Evolutionary conservation across 2,888 invertebrate species (phyloP), one percentile per base, ranked within the genome.

Genomic region (Brenthis daphne): DNA sequence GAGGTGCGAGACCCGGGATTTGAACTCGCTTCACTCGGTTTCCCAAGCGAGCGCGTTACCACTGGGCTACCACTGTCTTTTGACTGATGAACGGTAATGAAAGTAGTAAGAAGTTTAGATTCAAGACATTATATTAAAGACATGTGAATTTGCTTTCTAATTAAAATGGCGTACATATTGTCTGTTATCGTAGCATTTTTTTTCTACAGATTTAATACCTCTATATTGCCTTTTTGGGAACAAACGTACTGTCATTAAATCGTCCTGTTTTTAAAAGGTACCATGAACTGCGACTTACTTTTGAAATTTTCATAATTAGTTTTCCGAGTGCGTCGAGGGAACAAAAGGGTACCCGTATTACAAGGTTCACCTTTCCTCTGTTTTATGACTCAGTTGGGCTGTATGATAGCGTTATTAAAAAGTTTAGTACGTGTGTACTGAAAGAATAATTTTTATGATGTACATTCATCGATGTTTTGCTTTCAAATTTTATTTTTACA

Each of bases 331-430:
- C 60, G 65, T 68, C 70, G 57, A 68, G 71, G 71, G 73, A 73
- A 67, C 60, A 65, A 68, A 73, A 70, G 63, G 69, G 71, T 64
- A 60, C 48, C 57, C 56, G 65, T 69, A 68, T 69, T 65, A 72
- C 69, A 64, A 64, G 71, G 65, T 67, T 67, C 67, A 61, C 74
- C 74, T 73, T 76, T 73, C 66, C 64, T 63, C 57, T 58, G 68
- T 68, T 75, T 73, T 71, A 73, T 60, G 74, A 71, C 69, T 69
- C 75, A 68, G 65, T 67, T 55, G 72, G 73, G 74, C 65, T 70
- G 65, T 63, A 68, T 69, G 70, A 68, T 67, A 68, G 70, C 57
- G 65, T 72, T 71, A 74, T 75, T 74, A 74, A 73, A 71, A 73
- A 70, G 48, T 73, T 71, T 65, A 56, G 50, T 64, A 57, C 47